Evolutionary conservation across 2,113 vertebrate species (phyloP).

Genomic region (Corythaeola cristata): DNA sequence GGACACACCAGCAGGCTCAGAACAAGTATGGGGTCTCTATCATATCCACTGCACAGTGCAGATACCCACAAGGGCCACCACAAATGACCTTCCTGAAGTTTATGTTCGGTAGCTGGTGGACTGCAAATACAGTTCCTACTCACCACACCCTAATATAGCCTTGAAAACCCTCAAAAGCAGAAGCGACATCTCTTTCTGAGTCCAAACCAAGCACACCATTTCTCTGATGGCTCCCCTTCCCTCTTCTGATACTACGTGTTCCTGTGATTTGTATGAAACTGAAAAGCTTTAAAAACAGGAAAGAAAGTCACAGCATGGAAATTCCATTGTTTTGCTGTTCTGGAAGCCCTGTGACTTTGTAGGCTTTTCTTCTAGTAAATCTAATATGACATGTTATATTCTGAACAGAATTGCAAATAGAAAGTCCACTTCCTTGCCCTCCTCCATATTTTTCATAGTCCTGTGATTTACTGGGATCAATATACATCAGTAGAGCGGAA

Average conservation of each 20-base stretch:
- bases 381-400: background rate
- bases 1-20: background rate
- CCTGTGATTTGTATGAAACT: background rate
- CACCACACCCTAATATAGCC: rapidly evolving
- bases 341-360: background rate
- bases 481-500: background rate
- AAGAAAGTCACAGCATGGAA: background rate
- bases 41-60: background rate
- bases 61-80: background rate
- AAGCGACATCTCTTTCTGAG: background rate
- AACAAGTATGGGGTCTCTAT: background rate
- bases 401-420: background rate
- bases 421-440: background rate
- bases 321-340: background rate
- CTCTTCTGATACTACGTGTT: background rate
- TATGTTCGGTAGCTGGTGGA: rapidly evolving
- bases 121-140: background rate
- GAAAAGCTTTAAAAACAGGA: background rate
- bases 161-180: background rate
- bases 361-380: background rate
- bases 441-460: background rate
- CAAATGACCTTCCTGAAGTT: background rate
- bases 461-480: background rate
- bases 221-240: background rate
- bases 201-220: background rate